A percentile compares a stretch with the other conserved stretches of the same genome.
Evolutionary conservation across 2,888 invertebrate genomes (phyloP).

Genomic region (Platycheirus albimanus): DNA sequence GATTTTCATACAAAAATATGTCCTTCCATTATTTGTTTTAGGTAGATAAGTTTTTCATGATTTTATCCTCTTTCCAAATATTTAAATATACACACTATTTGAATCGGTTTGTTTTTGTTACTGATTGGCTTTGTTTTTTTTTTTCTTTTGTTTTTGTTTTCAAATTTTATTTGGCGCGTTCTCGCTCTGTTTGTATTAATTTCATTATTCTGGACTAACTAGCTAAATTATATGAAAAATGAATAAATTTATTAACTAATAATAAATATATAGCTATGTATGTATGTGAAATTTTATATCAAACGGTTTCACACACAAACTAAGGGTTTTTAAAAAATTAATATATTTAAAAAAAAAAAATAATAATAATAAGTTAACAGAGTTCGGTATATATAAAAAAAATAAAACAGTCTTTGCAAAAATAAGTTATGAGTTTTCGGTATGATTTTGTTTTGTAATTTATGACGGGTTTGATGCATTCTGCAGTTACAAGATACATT

Average conservation of each 20-base stretch:
- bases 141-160: conserved; percentile 22
- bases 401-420: conserved; percentile 62
- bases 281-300: background rate
- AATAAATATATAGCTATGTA: conserved; percentile 45
- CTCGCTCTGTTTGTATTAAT: conserved; percentile 43
- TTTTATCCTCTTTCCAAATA: conserved; percentile 34
- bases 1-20: conserved; percentile 67
- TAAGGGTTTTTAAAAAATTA: background rate
- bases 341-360: conserved; percentile 17
- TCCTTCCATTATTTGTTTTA: conserved; percentile 42
- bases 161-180: conserved; percentile 53
- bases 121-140: conserved; percentile 62
- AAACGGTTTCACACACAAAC: conserved; percentile 19
- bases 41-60: conserved; percentile 39
- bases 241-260: conserved; percentile 34
- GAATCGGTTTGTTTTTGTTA: conserved; percentile 39
- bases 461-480: conserved; percentile 27
- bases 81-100: conserved; percentile 52
- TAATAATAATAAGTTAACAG: conserved; percentile 42
- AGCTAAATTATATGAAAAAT: conserved; percentile 33
- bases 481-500: conserved; percentile 19
- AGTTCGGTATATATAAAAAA: conserved; percentile 7
- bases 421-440: conserved; percentile 38
- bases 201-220: conserved; percentile 19
- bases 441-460: conserved; percentile 28